Conservation (phyloP, 2,888 invertebrate genomes). For the Mythimna impura region DNA sequence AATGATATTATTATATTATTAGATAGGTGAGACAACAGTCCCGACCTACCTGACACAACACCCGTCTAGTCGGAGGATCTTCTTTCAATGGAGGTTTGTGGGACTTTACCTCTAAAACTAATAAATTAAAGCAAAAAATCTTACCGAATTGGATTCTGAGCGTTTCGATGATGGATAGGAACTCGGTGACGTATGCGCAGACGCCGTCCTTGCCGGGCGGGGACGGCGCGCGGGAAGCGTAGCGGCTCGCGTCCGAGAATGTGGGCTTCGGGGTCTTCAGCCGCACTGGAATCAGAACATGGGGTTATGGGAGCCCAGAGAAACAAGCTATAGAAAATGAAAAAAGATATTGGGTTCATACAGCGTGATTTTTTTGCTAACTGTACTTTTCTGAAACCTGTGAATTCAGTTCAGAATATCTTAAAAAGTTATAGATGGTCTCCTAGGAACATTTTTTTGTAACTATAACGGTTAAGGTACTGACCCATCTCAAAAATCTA, state of each 20-base stretch:
- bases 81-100: no score
- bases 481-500: no score
- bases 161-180: conserved; percentile 59
- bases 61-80: no score
- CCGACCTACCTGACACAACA: no score
- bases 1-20: no score
- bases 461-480: no score
- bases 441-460: no score
- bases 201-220: conserved; percentile 56
- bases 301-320: background rate
- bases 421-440: no score
- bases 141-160: conserved; percentile 75
- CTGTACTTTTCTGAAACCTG: no score
- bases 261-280: conserved; percentile 82
- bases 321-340: background rate
- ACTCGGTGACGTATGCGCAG: conserved; percentile 52
- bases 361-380: no score
- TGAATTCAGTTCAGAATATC: no score
- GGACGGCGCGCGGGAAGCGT: conserved; percentile 65
- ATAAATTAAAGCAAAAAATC: conserved; percentile 13
- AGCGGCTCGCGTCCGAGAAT: conserved; percentile 80
- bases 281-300: conserved; percentile 75
- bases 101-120: background rate
- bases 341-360: background rate
- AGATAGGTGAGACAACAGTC: no score